Evolutionary conservation across 2,888 invertebrate genomes (phyloP).

Genomic region (Plebejus anna): DNA sequence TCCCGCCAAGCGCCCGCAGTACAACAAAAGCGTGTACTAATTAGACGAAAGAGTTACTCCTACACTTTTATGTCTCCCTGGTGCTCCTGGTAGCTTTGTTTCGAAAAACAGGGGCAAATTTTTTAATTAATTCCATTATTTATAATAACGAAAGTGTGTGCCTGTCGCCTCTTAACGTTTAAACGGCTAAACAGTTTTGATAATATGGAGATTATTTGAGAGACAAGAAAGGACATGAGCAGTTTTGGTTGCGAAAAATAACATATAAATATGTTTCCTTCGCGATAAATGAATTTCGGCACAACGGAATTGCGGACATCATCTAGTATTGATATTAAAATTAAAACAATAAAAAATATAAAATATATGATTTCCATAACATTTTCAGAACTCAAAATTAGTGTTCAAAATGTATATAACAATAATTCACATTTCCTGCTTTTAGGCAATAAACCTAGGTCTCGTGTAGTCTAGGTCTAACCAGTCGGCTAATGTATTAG

Average conservation of each 20-base stretch:
- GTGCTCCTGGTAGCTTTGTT: background rate
- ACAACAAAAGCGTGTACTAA: background rate
- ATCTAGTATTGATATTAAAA: too few species aligned
- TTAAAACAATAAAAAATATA: too few species aligned
- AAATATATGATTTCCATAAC: too few species aligned
- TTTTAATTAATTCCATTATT: background rate
- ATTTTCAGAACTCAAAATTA: background rate
- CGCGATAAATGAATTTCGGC: too few species aligned
- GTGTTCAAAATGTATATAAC: conserved; percentile 24
- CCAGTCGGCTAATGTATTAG: conserved; percentile 25
- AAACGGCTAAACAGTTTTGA: background rate
- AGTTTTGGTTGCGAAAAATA: too few species aligned
- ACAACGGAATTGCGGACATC: too few species aligned
- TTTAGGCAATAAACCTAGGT: conserved; percentile 24
- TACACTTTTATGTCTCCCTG: background rate
- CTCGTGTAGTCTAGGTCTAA: conserved; percentile 24
- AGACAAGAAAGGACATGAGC: background rate
- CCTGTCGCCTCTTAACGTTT: too few species aligned
- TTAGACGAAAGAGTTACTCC: background rate
- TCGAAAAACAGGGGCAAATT: background rate
- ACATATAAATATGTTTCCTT: too few species aligned
- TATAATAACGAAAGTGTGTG: too few species aligned
- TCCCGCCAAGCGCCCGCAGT: background rate
- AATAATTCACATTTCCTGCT: conserved; percentile 25
- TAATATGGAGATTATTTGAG: background rate